Evolutionary conservation across 2,888 invertebrate genomes (phyloP), one percentile per base, ranked within the genome.

Genomic region (Euclidia mi): DNA sequence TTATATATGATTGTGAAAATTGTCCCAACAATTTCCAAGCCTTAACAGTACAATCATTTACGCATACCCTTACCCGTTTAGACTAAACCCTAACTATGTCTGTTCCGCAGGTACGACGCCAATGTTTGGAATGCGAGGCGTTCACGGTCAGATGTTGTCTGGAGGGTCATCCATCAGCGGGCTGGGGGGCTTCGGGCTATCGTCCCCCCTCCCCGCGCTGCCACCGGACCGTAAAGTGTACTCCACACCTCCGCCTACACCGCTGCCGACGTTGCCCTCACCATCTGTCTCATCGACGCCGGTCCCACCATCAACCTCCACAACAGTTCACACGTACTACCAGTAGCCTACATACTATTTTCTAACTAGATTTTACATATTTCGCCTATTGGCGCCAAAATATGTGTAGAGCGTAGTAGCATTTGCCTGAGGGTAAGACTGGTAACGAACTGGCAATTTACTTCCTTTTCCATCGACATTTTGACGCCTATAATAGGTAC

Each of bases 181-280:
- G 0, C 77, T 92, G 37, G 88, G 91, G 1, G 84, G 90, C 32
- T 92, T 92, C 69, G 88, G 88, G 4, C 75, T 93, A 42, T 68
- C 94, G 0, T 85, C 95, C 4, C 84, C 95, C 40, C 91, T 91
- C 34, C 81, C 91, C 0, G 62, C 92, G 3, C 76, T 95, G 52
- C 94, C 95, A 9, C 95, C 95, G n/a, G 95, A 95, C 70, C 91
- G 95, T 74, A 96, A 96, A 82, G 92, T 95, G n/a, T 95, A 94
- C 78, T 82, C 95, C 34, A 88, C 92, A 51, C 92, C 95, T 14
- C 95, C 95, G 1, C 91, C 95, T n/a, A 95, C 95, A 18, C 95
- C 95, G 9, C 81, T 95, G 47, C 94, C 95, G 0, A 91, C 94
- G 9, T 88, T 95, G 34, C 92, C 95, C 0, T 88, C 95, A 2